Conservation (phyloP, 1,140 invertebrate species). For the Maconellicoccus hirsutus region DNA sequence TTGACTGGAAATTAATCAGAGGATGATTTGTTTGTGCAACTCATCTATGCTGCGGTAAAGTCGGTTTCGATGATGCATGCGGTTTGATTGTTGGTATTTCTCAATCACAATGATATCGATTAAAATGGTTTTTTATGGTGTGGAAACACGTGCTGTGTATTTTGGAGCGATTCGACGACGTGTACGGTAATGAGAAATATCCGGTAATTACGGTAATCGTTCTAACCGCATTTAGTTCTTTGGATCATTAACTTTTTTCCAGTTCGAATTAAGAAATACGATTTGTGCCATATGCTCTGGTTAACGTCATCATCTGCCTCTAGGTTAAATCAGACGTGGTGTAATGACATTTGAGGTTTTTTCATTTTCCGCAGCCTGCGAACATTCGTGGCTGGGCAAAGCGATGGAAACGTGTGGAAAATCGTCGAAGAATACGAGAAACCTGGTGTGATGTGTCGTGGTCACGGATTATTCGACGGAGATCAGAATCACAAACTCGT, state of each 20-base stretch:
- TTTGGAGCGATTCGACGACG: background rate
- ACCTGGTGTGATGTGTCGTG: too few relatives aligned
- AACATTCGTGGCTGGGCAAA: too few relatives aligned
- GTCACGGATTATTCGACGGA: too few relatives aligned
- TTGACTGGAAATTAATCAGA: constrained; percentile 2
- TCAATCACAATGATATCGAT: background rate
- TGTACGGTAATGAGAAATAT: background rate
- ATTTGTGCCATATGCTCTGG: too few relatives aligned
- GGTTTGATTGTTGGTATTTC: background rate
- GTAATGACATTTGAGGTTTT: too few relatives aligned
- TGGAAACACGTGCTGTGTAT: background rate
- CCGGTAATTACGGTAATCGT: background rate
- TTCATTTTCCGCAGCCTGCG: too few relatives aligned
- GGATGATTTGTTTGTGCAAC: constrained; percentile 4
- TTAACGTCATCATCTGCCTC: too few relatives aligned
- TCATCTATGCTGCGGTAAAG: background rate
- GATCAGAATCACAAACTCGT: too few relatives aligned
- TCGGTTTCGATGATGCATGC: background rate
- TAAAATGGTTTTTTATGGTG: background rate
- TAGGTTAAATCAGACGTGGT: too few relatives aligned
- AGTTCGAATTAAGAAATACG: background rate
- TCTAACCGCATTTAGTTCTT: background rate
- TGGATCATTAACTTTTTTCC: background rate
- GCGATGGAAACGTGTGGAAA: too few relatives aligned
- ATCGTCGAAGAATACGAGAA: too few relatives aligned